These are phyloP conservation scores for Lophochroa leadbeateri DNA, from an alignment of 2,113 vertebrate genomes.

Conservation along the genomic window DNA sequence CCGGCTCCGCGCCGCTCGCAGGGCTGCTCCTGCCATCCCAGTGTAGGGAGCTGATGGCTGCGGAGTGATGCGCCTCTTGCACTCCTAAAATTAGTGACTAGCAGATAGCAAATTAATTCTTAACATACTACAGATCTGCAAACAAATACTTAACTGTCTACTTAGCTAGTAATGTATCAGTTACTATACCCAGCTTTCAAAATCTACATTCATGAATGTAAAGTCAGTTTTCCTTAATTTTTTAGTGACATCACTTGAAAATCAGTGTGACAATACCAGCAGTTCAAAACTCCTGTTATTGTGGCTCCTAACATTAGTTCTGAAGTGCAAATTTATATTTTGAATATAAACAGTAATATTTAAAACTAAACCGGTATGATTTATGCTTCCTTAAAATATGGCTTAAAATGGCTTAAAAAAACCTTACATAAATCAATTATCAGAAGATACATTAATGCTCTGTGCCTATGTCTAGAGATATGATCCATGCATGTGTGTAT, in stretches of 20 bases:
- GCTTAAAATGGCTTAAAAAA: constrained; percentile 12
- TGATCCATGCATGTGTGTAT: neutral
- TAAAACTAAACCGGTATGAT: neutral
- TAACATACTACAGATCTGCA: neutral
- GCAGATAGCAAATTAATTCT: constrained; percentile 13
- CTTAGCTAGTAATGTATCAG: constrained; percentile 19
- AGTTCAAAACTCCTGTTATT: constrained; percentile 10
- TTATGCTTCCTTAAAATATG: constrained; percentile 21
- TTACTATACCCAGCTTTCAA: constrained; percentile 21
- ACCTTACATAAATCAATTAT: neutral
- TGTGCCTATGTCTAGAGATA: neutral
- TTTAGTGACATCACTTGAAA: constrained; percentile 31
- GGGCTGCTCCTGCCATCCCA: too few species aligned
- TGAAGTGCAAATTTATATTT: constrained; percentile 30
- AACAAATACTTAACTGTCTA: neutral
- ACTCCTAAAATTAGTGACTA: constrained; percentile 22
- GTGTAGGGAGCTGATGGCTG: too few species aligned
- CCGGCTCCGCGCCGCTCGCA: too few species aligned
- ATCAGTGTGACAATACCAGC: constrained; percentile 13
- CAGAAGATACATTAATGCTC: neutral
- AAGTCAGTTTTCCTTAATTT: constrained; percentile 31
- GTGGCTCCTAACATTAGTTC: constrained; percentile 16
- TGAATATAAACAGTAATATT: neutral
- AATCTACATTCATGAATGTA: neutral
- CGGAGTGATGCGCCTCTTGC: too few species aligned